Base-by-base conservation (phyloP, 2,888 invertebrate species). In the Platerodrilus igneus region DNA sequence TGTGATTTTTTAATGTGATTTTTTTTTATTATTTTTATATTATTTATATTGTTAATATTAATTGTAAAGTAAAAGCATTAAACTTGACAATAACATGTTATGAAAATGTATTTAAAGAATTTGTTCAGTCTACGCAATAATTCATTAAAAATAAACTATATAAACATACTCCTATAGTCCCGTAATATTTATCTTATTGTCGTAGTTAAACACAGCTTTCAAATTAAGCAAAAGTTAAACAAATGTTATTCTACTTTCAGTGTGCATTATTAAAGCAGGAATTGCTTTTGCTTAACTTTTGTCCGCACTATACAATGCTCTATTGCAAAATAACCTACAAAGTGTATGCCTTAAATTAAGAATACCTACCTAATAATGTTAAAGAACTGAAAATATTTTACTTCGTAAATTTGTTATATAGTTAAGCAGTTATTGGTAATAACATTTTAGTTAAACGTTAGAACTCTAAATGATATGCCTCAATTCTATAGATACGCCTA, bases 281-380 rank as follows among this genome's bases (percentile, higher is more conserved):
- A 25, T 36, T 18, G 17, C 32, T 19, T 31, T 38, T 31, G 28
- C 33, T 37, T 37, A 34, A 36, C 36, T 32, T 33, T 37, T 35
- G 23, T 19, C 27, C 19, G 44, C 44, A 44, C 44, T 40, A 40
- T 40, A 40, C 39, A 36, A 36, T 36, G 32, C 40, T 47, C 43
- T 47, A 35, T 44, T 22, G 44, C 43, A 44, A 44, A 42, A 44
- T 47, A 41, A 47, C 44, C 44, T 47, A 36, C 43, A 44, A 44
- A 45, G 20, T 47, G 22, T 47, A 47, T 44, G 47, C 47, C 47
- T 47, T 47, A 47, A 28, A 39, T 40, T 42, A 47, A 45, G 40
- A 45, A 40, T 40, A 45, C 45, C 45, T 45, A 45, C 40, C 41
- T 45, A n/a, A 41, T 44, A 38, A 39, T 31, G 35, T 35, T 43